Evolutionary conservation across 1,140 invertebrate genomes (phyloP).

Genomic region (Leptinotarsa lineolata): DNA sequence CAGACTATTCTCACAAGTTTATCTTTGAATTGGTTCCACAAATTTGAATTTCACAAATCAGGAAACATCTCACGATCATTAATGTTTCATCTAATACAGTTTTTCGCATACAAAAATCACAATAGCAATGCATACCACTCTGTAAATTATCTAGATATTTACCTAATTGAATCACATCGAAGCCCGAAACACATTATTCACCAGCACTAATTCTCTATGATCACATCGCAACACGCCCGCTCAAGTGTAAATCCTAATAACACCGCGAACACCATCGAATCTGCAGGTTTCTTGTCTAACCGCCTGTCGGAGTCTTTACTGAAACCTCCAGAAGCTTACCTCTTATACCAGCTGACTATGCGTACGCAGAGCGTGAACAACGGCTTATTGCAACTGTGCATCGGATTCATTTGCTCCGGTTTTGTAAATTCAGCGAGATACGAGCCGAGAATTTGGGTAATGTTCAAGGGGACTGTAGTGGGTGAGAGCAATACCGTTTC

Average conservation of each 20-base stretch:
- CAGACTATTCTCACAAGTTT: no score
- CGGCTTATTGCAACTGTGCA: neutral
- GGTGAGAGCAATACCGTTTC: neutral
- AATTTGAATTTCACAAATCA: no score
- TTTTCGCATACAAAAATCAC: no score
- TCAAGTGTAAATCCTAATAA: neutral
- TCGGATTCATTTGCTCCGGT: slow-evolving; percentile 1
- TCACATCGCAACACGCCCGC: neutral
- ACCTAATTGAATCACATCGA: neutral
- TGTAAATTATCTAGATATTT: neutral
- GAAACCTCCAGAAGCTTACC: neutral
- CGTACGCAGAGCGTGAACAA: neutral
- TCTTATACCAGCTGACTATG: slow-evolving; percentile 11
- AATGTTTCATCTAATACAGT: no score
- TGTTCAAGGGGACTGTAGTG: neutral
- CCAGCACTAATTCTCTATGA: neutral
- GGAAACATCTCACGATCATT: no score
- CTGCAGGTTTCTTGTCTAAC: slow-evolving; percentile 7
- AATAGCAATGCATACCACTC: neutral
- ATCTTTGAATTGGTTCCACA: no score
- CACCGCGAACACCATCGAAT: neutral
- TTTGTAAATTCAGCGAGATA: neutral
- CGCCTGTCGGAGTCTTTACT: slow-evolving; percentile 4
- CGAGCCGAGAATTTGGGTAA: neutral
- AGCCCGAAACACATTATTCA: neutral